Base-by-base conservation (phyloP, 2,113 vertebrate species). In the Perognathus longimembris region DNA sequence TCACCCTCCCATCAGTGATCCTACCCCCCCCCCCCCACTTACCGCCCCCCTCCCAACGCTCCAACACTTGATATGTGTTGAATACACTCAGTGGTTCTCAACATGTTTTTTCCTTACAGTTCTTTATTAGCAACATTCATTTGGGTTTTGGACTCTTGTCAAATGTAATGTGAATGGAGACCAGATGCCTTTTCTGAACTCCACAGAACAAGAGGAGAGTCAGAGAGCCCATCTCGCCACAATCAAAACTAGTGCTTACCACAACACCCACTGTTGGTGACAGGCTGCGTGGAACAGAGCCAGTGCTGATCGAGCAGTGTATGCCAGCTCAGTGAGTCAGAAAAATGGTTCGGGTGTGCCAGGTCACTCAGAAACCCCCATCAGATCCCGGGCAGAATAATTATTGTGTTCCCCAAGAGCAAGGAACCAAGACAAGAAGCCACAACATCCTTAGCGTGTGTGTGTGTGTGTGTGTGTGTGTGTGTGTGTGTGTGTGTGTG, bases 271-370 rank as follows among this genome's bases (percentile, higher is more conserved):
- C 96, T 97, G 97, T 73, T 97, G 96, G 97, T 98, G 97, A 98
- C 98, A 98, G 97, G 98, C 97, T 97, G 95, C 88, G 95, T 98
- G 97, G 97, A 98, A 94, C 88, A 83, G 90, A 96, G 97, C 98
- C 98, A 98, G 84, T 97, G 98, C 98, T 98, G 98, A 98, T 98
- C 96, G 97, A 97, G 98, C 97, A 98, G 95, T 97, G 97, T 96
- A 98, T 97, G 97, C 97, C 98, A 98, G 95, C 97, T 98, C 98
- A 97, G 45, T 97, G 97, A 98, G 97, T 98, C 98, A 97, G 97
- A 98, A 98, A 98, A 94, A 95, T 95, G 97, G 97, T 97, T 98
- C 86, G 97, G 95, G 97, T 97, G 97, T 97, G 97, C 98, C 97
- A 98, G 97, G 97, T 98, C 98, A 95, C 92, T 98, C 95, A 97